Evolutionary conservation across 2,797 vertebrate species (phyloP).

Genomic region (Gila robusta): DNA sequence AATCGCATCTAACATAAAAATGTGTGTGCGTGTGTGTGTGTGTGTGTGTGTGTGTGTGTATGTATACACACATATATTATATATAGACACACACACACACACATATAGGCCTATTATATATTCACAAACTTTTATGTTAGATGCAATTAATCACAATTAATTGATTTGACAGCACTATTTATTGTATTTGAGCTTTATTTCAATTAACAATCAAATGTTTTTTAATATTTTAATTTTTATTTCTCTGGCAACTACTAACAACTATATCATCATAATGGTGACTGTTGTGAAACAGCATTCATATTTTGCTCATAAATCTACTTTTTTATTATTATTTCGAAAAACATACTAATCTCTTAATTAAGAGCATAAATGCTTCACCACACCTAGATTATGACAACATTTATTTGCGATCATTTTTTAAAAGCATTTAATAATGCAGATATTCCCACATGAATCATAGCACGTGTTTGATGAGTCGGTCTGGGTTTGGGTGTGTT

Average conservation of each 20-base stretch:
- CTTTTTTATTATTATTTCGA: background rate
- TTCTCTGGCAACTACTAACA: background rate
- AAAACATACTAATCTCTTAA: slow-evolving; percentile 39
- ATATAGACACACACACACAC: too few species aligned
- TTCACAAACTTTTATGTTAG: too few species aligned
- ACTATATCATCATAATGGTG: background rate
- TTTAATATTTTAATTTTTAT: background rate
- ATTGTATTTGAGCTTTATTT: background rate
- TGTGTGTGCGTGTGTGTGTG: too few species aligned
- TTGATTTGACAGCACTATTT: background rate
- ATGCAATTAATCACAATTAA: too few species aligned
- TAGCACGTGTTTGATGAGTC: background rate
- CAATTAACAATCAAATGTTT: background rate
- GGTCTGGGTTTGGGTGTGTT: slow-evolving; percentile 14
- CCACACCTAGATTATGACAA: slow-evolving; percentile 44
- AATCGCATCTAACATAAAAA: too few species aligned
- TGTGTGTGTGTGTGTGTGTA: too few species aligned
- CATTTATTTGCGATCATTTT: too few species aligned
- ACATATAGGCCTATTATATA: too few species aligned
- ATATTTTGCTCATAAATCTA: background rate
- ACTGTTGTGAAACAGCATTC: background rate
- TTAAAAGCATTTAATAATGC: slow-evolving; percentile 38
- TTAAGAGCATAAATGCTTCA: slow-evolving; percentile 55
- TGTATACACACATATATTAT: too few species aligned
- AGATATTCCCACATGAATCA: slow-evolving; percentile 51